Evolutionary conservation across 2,888 invertebrate genomes (phyloP).

Genomic region (Trichogramma evanescens): DNA sequence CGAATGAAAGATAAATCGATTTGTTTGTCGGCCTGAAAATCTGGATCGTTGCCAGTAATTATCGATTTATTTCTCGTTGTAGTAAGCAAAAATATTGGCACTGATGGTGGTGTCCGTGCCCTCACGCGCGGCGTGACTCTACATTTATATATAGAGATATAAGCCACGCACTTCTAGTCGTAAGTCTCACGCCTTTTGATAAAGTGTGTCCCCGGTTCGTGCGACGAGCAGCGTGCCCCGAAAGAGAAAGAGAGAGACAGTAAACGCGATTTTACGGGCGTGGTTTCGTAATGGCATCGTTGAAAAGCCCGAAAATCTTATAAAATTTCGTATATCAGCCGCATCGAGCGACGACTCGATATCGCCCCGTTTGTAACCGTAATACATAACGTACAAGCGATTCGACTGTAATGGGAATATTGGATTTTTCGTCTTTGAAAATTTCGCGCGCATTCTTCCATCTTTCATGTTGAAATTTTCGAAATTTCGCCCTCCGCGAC

Average conservation of each 20-base stretch:
- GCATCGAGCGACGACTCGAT: too few relatives aligned
- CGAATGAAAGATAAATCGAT: constrained; percentile 8
- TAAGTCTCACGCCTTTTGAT: neutral
- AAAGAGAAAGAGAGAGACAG: neutral
- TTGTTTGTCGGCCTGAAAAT: constrained; percentile 1
- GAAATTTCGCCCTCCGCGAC: too few relatives aligned
- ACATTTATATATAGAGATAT: neutral
- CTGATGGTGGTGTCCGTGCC: too few relatives aligned
- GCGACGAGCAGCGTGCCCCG: neutral
- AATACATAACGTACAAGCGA: too few relatives aligned
- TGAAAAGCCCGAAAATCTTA: too few relatives aligned
- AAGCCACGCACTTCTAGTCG: neutral
- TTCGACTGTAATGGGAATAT: too few relatives aligned
- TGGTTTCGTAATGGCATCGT: neutral
- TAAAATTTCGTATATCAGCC: too few relatives aligned
- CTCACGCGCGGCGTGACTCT: neutral
- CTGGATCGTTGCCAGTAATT: constrained; percentile 17
- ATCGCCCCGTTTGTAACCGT: too few relatives aligned
- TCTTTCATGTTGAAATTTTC: too few relatives aligned
- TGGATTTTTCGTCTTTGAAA: too few relatives aligned
- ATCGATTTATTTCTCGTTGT: constrained; percentile 14
- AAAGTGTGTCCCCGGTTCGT: neutral
- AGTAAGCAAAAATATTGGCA: constrained; percentile 10
- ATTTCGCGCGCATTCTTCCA: too few relatives aligned
- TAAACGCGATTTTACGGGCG: neutral